Conservation (phyloP, 2,113 vertebrate species). For the Atrichornis clamosus region DNA sequence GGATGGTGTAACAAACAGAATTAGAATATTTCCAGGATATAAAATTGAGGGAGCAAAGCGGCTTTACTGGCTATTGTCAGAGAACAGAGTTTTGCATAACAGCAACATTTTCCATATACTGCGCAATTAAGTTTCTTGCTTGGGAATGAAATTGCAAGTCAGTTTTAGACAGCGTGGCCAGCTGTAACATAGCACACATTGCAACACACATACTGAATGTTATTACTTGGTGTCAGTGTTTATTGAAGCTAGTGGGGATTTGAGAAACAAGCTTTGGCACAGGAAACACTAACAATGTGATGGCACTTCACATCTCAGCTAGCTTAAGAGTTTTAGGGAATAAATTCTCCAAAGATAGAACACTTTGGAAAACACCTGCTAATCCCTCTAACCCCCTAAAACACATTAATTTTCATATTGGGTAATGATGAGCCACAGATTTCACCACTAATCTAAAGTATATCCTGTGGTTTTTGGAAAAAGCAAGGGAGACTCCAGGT, state of each 20-base stretch:
- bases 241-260: background rate
- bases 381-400: background rate
- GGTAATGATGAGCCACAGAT: background rate
- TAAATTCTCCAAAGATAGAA: background rate
- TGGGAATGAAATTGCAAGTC: constrained; percentile 9
- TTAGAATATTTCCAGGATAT: constrained; percentile 13
- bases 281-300: background rate
- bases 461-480: background rate
- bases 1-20: background rate
- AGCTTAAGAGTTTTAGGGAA: background rate
- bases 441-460: background rate
- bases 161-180: background rate
- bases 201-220: constrained; percentile 20
- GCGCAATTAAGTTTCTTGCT: background rate
- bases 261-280: background rate
- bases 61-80: constrained; percentile 2
- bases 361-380: background rate
- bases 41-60: background rate
- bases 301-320: background rate
- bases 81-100: background rate
- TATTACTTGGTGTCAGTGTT: constrained; percentile 28
- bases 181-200: constrained; percentile 11
- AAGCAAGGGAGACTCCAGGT: background rate
- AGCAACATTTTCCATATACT: constrained; percentile 12
- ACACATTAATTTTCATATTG: background rate